Evolutionary conservation across 2,113 vertebrate genomes (phyloP).

Genomic region (Calyptommatus sinebrachiatus): DNA sequence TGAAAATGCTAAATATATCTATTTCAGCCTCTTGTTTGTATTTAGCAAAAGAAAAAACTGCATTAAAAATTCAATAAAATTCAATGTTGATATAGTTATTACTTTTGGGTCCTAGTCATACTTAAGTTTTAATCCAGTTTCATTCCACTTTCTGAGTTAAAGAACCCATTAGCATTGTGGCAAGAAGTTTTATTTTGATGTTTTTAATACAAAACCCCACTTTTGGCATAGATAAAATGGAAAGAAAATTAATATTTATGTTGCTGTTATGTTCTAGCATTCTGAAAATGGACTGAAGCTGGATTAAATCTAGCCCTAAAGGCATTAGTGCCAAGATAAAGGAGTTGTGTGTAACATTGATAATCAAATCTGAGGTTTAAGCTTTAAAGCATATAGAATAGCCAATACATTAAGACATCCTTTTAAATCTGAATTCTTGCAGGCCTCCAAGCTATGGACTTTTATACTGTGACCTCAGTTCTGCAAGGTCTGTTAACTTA

Average conservation of each 20-base stretch:
- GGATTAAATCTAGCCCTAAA: not conserved
- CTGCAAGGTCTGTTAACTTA: not conserved
- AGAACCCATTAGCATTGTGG: too few relatives aligned
- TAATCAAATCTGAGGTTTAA: not conserved
- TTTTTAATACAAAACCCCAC: too few relatives aligned
- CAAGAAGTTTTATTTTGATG: too few relatives aligned
- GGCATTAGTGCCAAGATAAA: not conserved
- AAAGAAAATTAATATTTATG: too few relatives aligned
- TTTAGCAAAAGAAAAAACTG: conserved; percentile 5
- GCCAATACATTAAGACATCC: not conserved
- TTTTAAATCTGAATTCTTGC: conserved; percentile 4
- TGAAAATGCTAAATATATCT: not conserved
- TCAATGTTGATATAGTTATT: not conserved
- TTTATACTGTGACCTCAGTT: not conserved
- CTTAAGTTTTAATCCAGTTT: too few relatives aligned
- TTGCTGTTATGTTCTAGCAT: not conserved
- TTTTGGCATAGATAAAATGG: too few relatives aligned
- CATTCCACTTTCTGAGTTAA: too few relatives aligned
- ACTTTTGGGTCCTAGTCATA: too few relatives aligned
- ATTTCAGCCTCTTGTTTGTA: not conserved
- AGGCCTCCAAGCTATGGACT: not conserved
- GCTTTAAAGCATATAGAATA: not conserved
- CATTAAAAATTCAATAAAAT: not conserved
- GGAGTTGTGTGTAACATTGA: not conserved
- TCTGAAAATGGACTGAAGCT: too few relatives aligned